Conservation (phyloP, 2,888 invertebrate species). For the Microctonus brassicae region DNA sequence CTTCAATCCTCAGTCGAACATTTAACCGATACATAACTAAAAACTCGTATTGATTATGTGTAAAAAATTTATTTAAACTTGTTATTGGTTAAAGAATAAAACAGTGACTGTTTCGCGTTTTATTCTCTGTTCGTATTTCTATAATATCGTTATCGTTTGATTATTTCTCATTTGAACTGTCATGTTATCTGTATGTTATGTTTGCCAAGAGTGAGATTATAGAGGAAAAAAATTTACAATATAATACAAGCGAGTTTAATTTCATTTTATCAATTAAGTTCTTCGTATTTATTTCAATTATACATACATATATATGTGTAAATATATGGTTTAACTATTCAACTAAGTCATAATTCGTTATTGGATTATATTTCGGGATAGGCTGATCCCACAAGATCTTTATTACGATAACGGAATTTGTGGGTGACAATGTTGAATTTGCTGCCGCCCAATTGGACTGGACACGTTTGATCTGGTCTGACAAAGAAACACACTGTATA, state of each 20-base stretch:
- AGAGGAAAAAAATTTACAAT: background rate
- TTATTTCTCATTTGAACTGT: background rate
- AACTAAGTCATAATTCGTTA: background rate
- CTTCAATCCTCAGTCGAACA: background rate
- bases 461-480: slow-evolving; percentile 81
- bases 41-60: background rate
- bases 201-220: background rate
- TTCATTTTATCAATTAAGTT: too few relatives aligned
- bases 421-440: slow-evolving; percentile 82
- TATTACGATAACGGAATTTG: slow-evolving; percentile 81
- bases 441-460: slow-evolving; percentile 79
- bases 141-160: slow-evolving; percentile 19
- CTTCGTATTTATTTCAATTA: background rate
- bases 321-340: background rate
- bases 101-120: too few relatives aligned
- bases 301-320: too few relatives aligned
- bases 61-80: background rate
- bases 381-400: slow-evolving; percentile 84
- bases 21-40: background rate
- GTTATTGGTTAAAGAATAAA: background rate
- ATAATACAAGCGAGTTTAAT: background rate
- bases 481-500: slow-evolving; percentile 89
- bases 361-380: slow-evolving; percentile 80
- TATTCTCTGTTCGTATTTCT: too few relatives aligned
- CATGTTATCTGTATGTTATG: background rate